Conservation (phyloP, 2,888 invertebrate species). For the Apantesis nais region DNA sequence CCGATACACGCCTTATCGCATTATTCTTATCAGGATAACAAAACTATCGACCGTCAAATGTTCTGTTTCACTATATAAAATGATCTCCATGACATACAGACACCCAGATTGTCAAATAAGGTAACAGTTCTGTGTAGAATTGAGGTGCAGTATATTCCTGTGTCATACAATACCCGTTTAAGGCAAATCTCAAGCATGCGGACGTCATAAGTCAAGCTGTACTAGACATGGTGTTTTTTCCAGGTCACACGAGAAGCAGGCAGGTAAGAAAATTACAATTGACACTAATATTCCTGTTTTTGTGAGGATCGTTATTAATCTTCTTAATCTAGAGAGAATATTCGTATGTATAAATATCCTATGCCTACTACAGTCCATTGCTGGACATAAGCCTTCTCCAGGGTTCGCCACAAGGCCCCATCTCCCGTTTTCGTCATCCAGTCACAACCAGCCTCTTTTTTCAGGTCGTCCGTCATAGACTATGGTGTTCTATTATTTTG, state of each 20-base stretch:
- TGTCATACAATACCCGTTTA: not conserved
- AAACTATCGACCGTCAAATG: not conserved
- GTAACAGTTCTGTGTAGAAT: not conserved
- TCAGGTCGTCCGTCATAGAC: too few relatives aligned
- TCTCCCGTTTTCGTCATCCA: too few relatives aligned
- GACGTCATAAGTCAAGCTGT: not conserved
- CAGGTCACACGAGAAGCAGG: not conserved
- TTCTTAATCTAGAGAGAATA: too few relatives aligned
- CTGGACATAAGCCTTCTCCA: too few relatives aligned
- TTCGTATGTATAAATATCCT: not conserved
- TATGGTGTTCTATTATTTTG: not conserved
- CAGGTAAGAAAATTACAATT: not conserved
- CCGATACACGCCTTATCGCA: not conserved
- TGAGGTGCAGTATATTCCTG: not conserved
- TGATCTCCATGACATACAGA: not conserved
- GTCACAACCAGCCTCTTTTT: too few relatives aligned
- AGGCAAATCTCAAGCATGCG: not conserved
- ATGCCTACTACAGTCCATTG: too few relatives aligned
- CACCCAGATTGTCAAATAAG: not conserved
- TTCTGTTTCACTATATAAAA: not conserved
- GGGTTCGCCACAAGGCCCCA: too few relatives aligned
- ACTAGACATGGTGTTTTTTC: not conserved
- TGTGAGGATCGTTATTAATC: not conserved
- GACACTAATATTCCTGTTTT: not conserved
- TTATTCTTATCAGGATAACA: not conserved